Evolutionary conservation across 2,888 invertebrate genomes (phyloP), one percentile per base, ranked within the genome.

Genomic region (Diadegma fenestrale): DNA sequence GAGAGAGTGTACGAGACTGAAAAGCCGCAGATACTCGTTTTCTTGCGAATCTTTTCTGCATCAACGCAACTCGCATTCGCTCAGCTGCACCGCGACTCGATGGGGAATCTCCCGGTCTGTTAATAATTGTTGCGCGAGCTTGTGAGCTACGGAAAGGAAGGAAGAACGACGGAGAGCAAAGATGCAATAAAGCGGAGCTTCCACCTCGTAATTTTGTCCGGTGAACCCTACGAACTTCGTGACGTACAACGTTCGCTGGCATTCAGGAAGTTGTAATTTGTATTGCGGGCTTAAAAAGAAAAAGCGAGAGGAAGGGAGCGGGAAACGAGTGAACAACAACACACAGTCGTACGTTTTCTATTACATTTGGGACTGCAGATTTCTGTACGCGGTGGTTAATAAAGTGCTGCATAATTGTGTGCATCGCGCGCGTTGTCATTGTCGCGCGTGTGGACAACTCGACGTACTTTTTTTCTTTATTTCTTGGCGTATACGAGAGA

Each of bases 181-280:
- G 43, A 43, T 5, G 43, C 22, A 51, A 33, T n/a, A 26, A 17
- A 22, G 45, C 12, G 54, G 54, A 33, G 48, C 48, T 58, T 73
- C 17, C 43, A 54, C 63, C 54, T 76, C 71, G 64, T 75, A 69
- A 81, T 81, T n/a, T n/a, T 51, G 69, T 69, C 78, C 48, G 41
- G 33, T 43, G 48, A 69, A 72, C 75, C n/a, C 30, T 64, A 80
- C 69, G 58, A 84, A 54, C 22, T 75, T 26, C 19, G 43, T 48
- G 26, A 48, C 75, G 19, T 51, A 41, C 33, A 54, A 54, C 37
- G 22, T 51, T 54, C 33, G 51, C 30, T 69, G 58, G 54, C 33
- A 80, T 84, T 72, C 80, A 84, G 87, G 86, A 87, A 87, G 86
- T 88, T 88, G 80, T 84, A 86, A 88, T 88, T 87, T 86, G 82